phyloP scores from a whole-genome alignment of 64 coral and sea anemone genomes.

The Montipora efflorescens region DNA sequence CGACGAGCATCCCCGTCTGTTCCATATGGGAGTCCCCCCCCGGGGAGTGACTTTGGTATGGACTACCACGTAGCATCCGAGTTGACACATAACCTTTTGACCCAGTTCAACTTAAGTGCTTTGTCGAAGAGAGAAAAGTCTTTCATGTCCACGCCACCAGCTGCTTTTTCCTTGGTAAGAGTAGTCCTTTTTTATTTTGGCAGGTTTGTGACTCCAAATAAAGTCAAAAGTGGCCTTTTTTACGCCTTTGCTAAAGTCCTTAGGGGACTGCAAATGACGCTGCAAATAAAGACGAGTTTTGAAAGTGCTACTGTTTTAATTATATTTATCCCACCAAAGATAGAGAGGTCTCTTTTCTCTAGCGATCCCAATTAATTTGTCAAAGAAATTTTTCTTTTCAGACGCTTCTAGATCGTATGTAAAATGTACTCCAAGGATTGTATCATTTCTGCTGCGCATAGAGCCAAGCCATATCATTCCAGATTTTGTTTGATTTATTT shows the following conservation, averaged over 20 bases:
- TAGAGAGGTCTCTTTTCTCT: background rate
- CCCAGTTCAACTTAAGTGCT: background rate
- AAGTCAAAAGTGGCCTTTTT: background rate
- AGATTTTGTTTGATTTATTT: background rate
- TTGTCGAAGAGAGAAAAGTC: background rate
- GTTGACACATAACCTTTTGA: background rate
- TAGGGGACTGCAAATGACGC: background rate
- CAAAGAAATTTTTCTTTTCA: no score
- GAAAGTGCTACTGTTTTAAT: background rate
- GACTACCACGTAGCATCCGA: background rate
- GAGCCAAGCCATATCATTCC: conserved; percentile 13
- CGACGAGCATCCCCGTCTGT: no score
- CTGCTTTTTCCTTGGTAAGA: background rate
- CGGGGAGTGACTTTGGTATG: background rate
- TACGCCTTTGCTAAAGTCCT: background rate
- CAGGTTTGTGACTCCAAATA: background rate
- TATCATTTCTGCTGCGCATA: background rate
- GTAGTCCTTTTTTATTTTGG: background rate
- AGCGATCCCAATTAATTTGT: no score
- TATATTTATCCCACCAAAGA: background rate
- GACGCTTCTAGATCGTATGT: background rate
- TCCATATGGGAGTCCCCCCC: no score
- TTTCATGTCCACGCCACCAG: background rate
- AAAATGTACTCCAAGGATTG: background rate
- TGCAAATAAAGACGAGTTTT: background rate